Base-by-base conservation (phyloP, 1,140 invertebrate species). In the Eueides isabella region DNA sequence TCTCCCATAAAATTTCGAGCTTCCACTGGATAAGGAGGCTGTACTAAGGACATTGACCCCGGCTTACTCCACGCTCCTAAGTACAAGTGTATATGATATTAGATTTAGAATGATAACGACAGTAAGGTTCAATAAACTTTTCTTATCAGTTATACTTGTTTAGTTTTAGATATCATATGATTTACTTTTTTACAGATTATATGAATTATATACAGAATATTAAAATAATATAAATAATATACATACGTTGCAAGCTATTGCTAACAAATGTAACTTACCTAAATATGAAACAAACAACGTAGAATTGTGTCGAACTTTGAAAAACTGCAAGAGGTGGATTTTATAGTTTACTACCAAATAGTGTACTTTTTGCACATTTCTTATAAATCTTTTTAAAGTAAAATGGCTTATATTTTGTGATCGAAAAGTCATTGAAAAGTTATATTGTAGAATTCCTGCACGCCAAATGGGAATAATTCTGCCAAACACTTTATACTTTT, bases 1-100 rank as follows among this genome's bases (percentile, higher is more conserved):
- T 91, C 90, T 0, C 89, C 86, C 38, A 93, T 77, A 44, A 94
- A 92, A 38, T 91, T 89, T 0, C 93, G 83, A 38, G 85, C 88
- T 75, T 94, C 93, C 6, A 91, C 89, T 26, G 90, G 84, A 64
- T 89, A 88, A 11, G 89, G 92, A 0, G 76, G 72, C 31, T 86
- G 78, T 5, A 93, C 74, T 5, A 67, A 71, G 2, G 84, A 83
- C 85, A 91, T 91, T 1, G 88, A 89, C 33, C 64, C 66, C 3
- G 80, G 74, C 23, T 28, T 35, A 63, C 73, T 80, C 93, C 92
- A 93, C 35, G 72, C 69, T 55, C 92, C 92, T 94, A 62, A 38
- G 35, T 38, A 16, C 5, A 5, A 38, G 0, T 11, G 5, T 11
- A 38, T 38, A 12, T 38, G 9, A 23, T 12, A 26, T 26, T 11